A percentile compares a stretch with the other conserved stretches of the same genome.
phyloP scores from a whole-genome alignment of 92 coral and sea anemone species.

The Siderastrea siderea region DNA sequence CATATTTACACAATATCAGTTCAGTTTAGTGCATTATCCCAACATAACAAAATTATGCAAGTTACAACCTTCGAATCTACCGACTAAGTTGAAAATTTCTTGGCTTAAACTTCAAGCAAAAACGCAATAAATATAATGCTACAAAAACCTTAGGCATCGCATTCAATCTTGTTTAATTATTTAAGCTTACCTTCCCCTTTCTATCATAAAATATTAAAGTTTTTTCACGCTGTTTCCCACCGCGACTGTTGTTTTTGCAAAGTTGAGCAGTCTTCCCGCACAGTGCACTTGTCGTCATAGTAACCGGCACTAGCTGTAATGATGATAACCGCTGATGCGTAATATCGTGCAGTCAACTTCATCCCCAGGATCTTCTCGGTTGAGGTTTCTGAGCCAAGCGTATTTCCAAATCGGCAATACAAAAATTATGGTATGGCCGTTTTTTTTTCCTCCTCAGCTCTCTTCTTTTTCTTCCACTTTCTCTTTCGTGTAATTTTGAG shows the following conservation, averaged over 20 bases:
- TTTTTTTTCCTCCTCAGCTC: no score
- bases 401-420: no score
- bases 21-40: no score
- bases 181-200: slow-evolving; percentile 20
- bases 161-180: neutral
- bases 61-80: neutral
- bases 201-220: slow-evolving; percentile 41
- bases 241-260: neutral
- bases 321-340: slow-evolving; percentile 20
- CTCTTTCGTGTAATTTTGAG: no score
- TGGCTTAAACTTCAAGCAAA: slow-evolving; percentile 6
- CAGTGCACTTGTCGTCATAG: slow-evolving; percentile 20
- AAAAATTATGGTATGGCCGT: no score
- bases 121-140: neutral
- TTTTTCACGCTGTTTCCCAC: neutral
- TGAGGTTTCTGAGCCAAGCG: no score
- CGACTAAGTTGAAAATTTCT: slow-evolving; percentile 11
- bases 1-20: no score
- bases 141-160: neutral
- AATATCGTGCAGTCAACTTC: neutral
- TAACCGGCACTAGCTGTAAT: slow-evolving; percentile 34
- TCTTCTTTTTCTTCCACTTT: no score
- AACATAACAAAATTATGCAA: neutral
- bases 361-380: neutral
- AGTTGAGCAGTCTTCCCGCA: slow-evolving; percentile 25